Evolutionary conservation across 2,113 vertebrate genomes (phyloP).

Genomic region (Cervus canadensis): DNA sequence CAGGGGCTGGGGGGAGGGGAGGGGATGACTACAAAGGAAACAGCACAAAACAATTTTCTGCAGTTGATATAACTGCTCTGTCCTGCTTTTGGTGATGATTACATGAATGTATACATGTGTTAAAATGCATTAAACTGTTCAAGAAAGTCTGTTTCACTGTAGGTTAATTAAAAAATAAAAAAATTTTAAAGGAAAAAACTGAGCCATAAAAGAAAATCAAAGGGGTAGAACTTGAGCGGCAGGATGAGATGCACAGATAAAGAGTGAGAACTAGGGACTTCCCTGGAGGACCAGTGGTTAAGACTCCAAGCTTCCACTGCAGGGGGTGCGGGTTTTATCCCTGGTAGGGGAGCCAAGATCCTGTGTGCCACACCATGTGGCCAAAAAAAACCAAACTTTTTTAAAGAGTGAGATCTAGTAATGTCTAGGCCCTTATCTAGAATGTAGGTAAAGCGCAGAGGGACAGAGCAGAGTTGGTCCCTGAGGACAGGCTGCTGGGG

Average conservation of each 20-base stretch:
- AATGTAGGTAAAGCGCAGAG: neutral
- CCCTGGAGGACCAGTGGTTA: fast-evolving
- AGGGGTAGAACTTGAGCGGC: neutral
- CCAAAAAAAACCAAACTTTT: neutral
- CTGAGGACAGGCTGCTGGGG: neutral
- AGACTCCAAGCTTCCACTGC: neutral
- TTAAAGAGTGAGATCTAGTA: neutral
- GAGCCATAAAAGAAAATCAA: neutral
- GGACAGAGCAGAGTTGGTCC: neutral
- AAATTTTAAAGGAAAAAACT: neutral
- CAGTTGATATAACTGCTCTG: neutral
- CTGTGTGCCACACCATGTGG: neutral
- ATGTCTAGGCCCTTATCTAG: neutral
- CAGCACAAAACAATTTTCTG: neutral
- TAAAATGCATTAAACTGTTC: neutral
- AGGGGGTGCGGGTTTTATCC: neutral
- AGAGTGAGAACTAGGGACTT: neutral
- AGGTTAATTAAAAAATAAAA: neutral
- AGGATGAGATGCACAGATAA: neutral
- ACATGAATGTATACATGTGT: neutral
- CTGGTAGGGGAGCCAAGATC: neutral
- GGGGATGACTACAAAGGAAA: neutral
- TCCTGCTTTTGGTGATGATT: neutral
- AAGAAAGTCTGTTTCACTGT: neutral
- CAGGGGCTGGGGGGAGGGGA: neutral